Evolutionary conservation across 2,888 invertebrate genomes (phyloP), one percentile per base, ranked within the genome.

Genomic region (Eupithecia subumbrata): DNA sequence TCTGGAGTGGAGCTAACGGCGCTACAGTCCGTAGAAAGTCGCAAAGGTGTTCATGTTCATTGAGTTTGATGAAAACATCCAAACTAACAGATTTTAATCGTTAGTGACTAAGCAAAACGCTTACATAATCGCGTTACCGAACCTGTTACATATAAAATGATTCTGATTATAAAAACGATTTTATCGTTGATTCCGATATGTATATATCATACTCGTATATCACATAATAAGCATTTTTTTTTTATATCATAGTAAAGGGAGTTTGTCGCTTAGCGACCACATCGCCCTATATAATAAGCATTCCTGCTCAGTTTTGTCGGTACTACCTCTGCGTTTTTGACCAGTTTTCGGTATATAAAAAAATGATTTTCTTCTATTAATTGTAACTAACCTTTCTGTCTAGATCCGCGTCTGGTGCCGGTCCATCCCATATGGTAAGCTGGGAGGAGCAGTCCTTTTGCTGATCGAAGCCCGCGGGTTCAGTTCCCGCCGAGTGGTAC

Each of bases 341-440:
- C 5, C 45, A 45, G 45, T 8, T n/a, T 18, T 52, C 11, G n/a
- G 0, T 52, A 11, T 1, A 52, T n/a, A 52, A 18, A 5, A 64
- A n/a, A n/a, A n/a, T n/a, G n/a, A 8, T 52, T 52, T 52, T 18
- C 1, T n/a, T n/a, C n/a, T 22, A 25, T 60, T 25, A 5, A 60
- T 60, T 60, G 25, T 5, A 11, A 67, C 40, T 5, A 87, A 95
- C 95, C 92, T 94, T 95, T 82, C 93, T 91, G 79, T 95, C 95
- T 69, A 92, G 85, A 82, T 94, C 95, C 5, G 94, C 93, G 69
- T 95, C 94, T 48, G 95, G 95, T 70, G 96, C 96, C 48, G 96
- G 96, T 0, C 97, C 97, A 83, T 97, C 97, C 97, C 97, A 97
- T 79, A 97, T 96, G 70, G 97, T 96, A 43, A 97, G 95, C 81